Evolutionary conservation across 2,113 vertebrate species (phyloP), one percentile per base, ranked within the genome.

Genomic region (Butorides virescens): DNA sequence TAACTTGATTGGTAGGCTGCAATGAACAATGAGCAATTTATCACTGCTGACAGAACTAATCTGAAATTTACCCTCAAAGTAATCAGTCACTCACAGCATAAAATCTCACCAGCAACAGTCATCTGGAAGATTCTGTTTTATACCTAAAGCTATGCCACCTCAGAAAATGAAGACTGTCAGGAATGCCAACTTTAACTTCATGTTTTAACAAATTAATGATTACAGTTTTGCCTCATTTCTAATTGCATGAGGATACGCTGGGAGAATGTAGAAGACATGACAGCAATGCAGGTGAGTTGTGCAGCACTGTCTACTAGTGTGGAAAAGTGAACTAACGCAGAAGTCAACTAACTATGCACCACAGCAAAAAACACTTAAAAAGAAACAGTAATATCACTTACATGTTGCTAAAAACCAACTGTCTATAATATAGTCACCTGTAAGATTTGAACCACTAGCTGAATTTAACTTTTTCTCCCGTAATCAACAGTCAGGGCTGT

Each of bases 1-100:
- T 63, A 89, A 80, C 68, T 71, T 78, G 68, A 86, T 2, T 77
- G 61, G 65, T 86, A 92, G 72, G 86, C 47, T 63, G 76, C 55
- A 86, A 86, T 1, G 2, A 85, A 94, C 63, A 86, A 76, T 39
- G 42, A 86, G n/a, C 53, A 88, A 91, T 89, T 92, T 79, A 93
- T 92, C 78, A 92, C 2, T 53, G 58, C 13, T 86, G 93, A 92
- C 70, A 95, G 83, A 80, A 92, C 71, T 84, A 1, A 92, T 62
- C n/a, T 39, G 86, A 91, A 95, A 90, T 90, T 75, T 86, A 91
- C 65, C 72, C 50, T 91, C n/a, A 53, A 80, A 84, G 53, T 76
- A 82, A 92, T 96, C 63, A 80, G 49, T 92, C 67, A 71, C 47
- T 67, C 49, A 89, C 11, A 83, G 58, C 39, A 83, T 37, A 93